Evolutionary conservation across 2,797 vertebrate species (phyloP).

Genomic region (Jordanella pulchra): DNA sequence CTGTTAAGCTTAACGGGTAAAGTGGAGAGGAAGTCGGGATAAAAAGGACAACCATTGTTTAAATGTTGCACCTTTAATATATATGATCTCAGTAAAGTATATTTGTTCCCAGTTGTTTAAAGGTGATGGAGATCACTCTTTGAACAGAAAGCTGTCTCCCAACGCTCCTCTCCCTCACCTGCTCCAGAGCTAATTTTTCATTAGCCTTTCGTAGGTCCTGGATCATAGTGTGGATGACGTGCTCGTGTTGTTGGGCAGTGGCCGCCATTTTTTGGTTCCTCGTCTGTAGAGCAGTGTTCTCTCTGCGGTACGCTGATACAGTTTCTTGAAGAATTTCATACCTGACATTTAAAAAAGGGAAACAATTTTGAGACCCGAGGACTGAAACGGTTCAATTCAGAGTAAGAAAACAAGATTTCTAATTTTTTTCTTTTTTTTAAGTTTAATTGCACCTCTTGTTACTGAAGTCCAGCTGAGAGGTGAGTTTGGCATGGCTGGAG

Average conservation of each 20-base stretch:
- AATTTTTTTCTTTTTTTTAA: neutral
- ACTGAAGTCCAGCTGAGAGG: conserved; percentile 92
- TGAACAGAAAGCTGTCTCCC: neutral
- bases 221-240: conserved; percentile 92
- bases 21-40: too few species aligned
- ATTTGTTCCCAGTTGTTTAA: neutral
- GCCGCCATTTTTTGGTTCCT: conserved; percentile 88
- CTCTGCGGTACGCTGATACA: conserved; percentile 87
- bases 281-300: conserved; percentile 88
- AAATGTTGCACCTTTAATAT: too few species aligned
- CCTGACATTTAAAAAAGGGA: conserved; percentile 66
- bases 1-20: too few species aligned
- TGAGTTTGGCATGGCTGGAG: conserved; percentile 89
- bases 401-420: neutral
- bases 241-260: conserved; percentile 89
- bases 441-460: conserved; percentile 85
- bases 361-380: neutral
- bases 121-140: neutral
- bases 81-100: too few species aligned
- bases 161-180: conserved; percentile 76
- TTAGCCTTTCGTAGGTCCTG: conserved; percentile 90
- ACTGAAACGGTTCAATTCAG: neutral
- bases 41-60: too few species aligned
- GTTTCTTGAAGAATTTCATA: conserved; percentile 96
- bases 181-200: conserved; percentile 89